phyloP scores from a whole-genome alignment of 2,888 invertebrate genomes.

The Lithosia quadra region DNA sequence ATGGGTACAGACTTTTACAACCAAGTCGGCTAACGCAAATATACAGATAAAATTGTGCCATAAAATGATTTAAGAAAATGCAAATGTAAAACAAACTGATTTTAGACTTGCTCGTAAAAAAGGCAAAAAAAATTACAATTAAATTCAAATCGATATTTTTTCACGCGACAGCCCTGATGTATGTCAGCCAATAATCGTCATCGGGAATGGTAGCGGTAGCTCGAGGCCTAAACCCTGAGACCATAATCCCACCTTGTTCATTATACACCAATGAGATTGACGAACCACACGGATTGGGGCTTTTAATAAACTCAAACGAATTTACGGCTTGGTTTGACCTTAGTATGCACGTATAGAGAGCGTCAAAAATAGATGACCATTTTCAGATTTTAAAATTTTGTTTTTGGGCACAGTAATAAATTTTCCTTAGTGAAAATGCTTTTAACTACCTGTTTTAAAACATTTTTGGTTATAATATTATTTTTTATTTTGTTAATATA shows the following conservation, averaged over 20 bases:
- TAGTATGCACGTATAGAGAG: not conserved
- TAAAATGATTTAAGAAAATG: not conserved
- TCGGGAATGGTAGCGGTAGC: slow-evolving; percentile 56
- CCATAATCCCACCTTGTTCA: slow-evolving; percentile 79
- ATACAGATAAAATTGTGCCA: not conserved
- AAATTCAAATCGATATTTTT: not conserved
- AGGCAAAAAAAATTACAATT: not conserved
- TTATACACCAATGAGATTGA: slow-evolving; percentile 75
- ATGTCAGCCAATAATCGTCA: slow-evolving; percentile 55
- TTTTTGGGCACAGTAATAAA: too few species aligned
- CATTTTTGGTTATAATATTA: too few species aligned
- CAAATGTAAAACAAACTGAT: not conserved
- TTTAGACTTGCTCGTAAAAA: not conserved
- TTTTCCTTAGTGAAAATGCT: too few species aligned
- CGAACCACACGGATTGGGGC: slow-evolving; percentile 67
- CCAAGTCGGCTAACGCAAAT: too few species aligned
- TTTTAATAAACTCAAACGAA: slow-evolving; percentile 60
- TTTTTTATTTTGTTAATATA: too few species aligned
- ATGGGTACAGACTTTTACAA: too few species aligned
- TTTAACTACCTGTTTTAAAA: too few species aligned
- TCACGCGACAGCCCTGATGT: slow-evolving; percentile 53
- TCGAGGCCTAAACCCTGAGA: slow-evolving; percentile 61
- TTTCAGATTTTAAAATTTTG: too few species aligned
- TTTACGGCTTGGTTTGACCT: not conserved
- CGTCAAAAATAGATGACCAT: too few species aligned